phyloP scores from a whole-genome alignment of 2,113 vertebrate species.

The Podarcis cretensis region DNA sequence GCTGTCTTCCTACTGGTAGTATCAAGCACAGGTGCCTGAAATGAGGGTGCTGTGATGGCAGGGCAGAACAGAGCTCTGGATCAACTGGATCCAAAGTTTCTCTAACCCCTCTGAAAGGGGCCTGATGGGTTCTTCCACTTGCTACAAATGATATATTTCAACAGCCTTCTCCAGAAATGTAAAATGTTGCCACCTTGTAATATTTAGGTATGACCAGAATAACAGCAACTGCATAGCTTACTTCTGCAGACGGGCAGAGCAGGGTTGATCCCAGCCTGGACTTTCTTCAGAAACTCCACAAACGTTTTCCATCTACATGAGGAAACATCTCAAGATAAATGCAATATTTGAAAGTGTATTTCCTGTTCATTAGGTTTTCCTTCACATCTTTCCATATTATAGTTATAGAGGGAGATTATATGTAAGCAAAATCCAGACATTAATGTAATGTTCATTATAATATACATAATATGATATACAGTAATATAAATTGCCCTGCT shows the following conservation, averaged over 20 bases:
- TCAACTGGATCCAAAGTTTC: no score
- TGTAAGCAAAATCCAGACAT: background rate
- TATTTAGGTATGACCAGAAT: background rate
- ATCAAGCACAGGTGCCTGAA: no score
- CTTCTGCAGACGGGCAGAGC: background rate
- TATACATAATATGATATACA: background rate
- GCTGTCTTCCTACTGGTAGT: no score
- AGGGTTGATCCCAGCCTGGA: slow-evolving; percentile 26
- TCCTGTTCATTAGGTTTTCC: background rate
- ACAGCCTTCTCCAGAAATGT: background rate
- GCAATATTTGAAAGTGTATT: background rate
- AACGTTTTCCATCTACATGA: slow-evolving; percentile 57
- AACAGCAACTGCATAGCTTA: slow-evolving; percentile 8
- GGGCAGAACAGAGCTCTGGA: no score
- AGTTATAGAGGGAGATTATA: background rate
- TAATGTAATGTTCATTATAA: background rate
- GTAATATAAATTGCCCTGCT: background rate
- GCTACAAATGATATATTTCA: background rate
- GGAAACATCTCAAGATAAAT: background rate
- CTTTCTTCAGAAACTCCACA: slow-evolving; percentile 28
- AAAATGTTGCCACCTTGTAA: background rate
- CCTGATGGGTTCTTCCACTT: background rate
- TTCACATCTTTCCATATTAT: background rate
- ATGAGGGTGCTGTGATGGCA: no score
- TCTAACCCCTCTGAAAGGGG: no score